Evolutionary conservation across 2,888 invertebrate species (phyloP).

Genomic region (Drosophila vallismaia): DNA sequence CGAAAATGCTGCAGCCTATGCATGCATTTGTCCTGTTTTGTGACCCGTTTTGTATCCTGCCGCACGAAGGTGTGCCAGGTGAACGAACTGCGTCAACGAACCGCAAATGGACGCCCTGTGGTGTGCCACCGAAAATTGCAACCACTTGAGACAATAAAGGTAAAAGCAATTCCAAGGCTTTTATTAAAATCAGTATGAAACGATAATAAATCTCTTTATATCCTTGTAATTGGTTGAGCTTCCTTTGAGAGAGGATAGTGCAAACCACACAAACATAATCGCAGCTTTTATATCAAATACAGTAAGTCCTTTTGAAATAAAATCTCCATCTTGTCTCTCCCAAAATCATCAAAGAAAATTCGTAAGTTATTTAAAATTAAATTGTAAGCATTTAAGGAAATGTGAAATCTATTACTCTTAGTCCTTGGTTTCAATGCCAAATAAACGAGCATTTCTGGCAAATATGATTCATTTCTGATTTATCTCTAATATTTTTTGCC

Average conservation of each 20-base stretch:
- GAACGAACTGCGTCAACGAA: constrained; percentile 31
- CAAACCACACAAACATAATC: background rate
- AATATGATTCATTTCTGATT: background rate
- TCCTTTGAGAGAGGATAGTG: background rate
- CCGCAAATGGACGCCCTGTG: constrained; percentile 33
- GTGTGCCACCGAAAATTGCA: constrained; percentile 28
- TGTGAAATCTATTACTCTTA: background rate
- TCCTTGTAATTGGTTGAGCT: background rate
- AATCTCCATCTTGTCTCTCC: no score
- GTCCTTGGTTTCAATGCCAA: background rate
- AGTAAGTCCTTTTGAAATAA: no score
- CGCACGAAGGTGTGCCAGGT: constrained; percentile 36
- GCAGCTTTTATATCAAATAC: constrained; percentile 2
- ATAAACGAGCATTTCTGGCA: background rate
- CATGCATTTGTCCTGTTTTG: constrained; percentile 41
- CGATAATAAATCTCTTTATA: background rate
- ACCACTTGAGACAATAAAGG: background rate
- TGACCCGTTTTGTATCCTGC: constrained; percentile 25
- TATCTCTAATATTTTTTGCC: background rate
- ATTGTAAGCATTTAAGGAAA: no score
- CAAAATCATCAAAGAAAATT: background rate
- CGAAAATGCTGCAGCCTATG: constrained; percentile 63
- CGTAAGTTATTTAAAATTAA: no score
- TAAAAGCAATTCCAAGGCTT: constrained; percentile 5
- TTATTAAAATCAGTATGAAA: constrained; percentile 11